Evolutionary conservation across 2,888 invertebrate genomes (phyloP), one percentile per base, ranked within the genome.

Genomic region (Sericinus montela): DNA sequence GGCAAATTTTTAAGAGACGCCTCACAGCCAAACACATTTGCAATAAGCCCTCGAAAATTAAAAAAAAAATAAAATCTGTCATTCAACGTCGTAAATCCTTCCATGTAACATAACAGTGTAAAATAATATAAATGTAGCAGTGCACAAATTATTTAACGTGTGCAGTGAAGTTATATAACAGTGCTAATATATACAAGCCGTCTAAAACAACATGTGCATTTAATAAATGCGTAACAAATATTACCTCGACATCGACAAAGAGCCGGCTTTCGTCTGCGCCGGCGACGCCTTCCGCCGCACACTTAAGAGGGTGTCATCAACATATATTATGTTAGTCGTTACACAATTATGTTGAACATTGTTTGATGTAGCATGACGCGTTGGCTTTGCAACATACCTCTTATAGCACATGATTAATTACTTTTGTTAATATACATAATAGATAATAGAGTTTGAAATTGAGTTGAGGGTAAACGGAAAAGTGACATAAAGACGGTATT

Each of bases 271-370:
- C 60, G 90, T 77, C 72, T 87, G 83, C 68, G 88, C 94, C 46
- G 94, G 93, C 53, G 94, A 92, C 63, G 93, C 91, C 90, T 94
- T 94, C 79, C 94, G 91, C 72, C 94, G 91, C 72, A 94, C 92
- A 88, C 94, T 94, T 85, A 43, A 60, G 39, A 32, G 51, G 53
- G 62, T 56, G 60, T 63, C 58, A 58, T 65, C 67, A 65, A 61
- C 62, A 64, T n/a, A n/a, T n/a, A n/a, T 55, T 19, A 60, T 55
- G 76, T 81, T 78, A 73, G 65, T 70, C 60, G 38, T 44, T 53
- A 52, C 28, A 48, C 16, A 36, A 7, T 36, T 15, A 36, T 35
- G 28, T 40, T 15, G 13, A 16, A 15, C 14, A 41, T 16, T n/a
- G 16, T n/a, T 6, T 30, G 16, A 41, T 41, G 30, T 40, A 25